Evolutionary conservation across 2,113 vertebrate genomes (phyloP).

Genomic region (Upupa epops): DNA sequence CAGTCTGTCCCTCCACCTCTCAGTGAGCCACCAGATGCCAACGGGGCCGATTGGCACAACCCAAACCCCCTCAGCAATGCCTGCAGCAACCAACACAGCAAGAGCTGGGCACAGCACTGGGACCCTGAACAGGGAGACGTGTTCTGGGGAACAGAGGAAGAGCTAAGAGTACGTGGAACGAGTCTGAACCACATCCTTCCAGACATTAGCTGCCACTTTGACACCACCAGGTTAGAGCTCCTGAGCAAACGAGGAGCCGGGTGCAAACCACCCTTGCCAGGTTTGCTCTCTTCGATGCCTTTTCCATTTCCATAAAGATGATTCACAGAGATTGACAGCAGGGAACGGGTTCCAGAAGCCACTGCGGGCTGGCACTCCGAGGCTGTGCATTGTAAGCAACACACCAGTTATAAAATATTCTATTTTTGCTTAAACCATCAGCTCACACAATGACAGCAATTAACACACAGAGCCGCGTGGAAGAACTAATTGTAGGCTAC

Average conservation of each 20-base stretch:
- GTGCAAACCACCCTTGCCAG: not conserved
- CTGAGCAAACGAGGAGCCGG: not conserved
- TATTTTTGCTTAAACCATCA: conserved; percentile 63
- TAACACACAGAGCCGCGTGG: conserved; percentile 36
- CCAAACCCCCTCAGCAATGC: not conserved
- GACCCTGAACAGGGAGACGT: rapidly evolving
- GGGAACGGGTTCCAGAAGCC: conserved; percentile 3
- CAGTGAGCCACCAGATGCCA: not conserved
- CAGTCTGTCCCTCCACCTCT: rapidly evolving
- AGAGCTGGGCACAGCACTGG: not conserved
- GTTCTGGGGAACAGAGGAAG: not conserved
- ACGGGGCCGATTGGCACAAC: rapidly evolving
- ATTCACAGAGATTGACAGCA: conserved; percentile 43
- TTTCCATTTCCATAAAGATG: conserved; percentile 1
- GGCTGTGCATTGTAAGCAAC: conserved; percentile 41
- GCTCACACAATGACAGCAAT: conserved; percentile 65
- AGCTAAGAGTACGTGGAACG: not conserved
- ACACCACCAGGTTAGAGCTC: not conserved
- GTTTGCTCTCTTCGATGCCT: not conserved
- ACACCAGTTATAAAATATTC: conserved; percentile 15
- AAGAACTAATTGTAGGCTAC: conserved; percentile 52
- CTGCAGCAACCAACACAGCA: rapidly evolving
- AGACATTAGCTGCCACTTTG: not conserved
- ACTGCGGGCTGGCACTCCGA: conserved; percentile 40
- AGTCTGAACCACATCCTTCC: not conserved